A percentile compares a stretch with the other conserved stretches of the same genome.
Conservation (phyloP, 2,888 invertebrate genomes). For the Hypercompe scribonia region DNA sequence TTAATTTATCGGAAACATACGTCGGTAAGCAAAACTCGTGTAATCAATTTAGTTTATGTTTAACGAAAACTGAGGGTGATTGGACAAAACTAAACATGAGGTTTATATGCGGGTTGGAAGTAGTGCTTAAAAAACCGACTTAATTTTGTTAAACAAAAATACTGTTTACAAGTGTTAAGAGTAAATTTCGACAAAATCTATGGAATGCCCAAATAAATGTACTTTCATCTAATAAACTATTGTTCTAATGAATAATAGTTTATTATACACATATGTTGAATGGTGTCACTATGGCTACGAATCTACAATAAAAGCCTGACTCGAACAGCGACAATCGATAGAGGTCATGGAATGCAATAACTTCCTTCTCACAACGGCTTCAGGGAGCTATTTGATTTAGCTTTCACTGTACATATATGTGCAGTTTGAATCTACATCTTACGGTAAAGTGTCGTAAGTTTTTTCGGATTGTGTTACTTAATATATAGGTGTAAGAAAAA, state of each 20-base stretch:
- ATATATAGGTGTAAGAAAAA: no score
- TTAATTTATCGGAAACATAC: no score
- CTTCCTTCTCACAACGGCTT: slow-evolving; percentile 2
- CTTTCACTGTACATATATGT: background rate
- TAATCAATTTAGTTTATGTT: no score
- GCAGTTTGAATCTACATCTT: background rate
- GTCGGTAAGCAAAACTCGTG: no score
- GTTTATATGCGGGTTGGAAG: no score
- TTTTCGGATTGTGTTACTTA: no score
- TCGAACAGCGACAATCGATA: slow-evolving; percentile 8
- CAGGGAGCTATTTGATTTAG: background rate
- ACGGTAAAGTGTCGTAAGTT: no score
- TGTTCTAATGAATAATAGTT: background rate
- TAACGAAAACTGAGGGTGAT: no score
- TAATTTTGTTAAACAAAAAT: no score
- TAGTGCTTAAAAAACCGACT: no score
- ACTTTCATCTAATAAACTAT: background rate
- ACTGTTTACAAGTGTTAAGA: no score
- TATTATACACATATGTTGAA: background rate
- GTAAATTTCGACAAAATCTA: background rate
- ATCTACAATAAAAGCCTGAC: slow-evolving; percentile 11
- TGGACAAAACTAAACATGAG: no score
- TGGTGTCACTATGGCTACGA: background rate
- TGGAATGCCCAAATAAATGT: background rate
- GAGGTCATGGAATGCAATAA: slow-evolving; percentile 13